Conservation (phyloP, 2,888 invertebrate species). For the Embidobia sp. region DNA sequence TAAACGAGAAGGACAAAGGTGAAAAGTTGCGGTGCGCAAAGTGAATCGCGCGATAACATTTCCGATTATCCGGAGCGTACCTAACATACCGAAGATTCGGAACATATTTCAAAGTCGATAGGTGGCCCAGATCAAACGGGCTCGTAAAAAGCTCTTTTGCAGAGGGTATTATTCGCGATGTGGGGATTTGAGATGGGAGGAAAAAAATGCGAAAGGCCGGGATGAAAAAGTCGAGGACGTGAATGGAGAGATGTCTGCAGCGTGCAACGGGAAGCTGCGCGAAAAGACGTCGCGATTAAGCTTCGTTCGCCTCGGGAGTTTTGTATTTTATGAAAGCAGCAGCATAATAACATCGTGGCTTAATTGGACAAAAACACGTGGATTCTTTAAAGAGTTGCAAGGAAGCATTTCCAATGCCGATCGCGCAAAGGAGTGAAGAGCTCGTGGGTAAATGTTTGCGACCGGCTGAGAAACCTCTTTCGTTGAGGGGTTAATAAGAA, state of each 20-base stretch:
- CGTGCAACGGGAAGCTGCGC: constrained; percentile 60
- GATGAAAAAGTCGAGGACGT: background rate
- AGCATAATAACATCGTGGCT: constrained; percentile 37
- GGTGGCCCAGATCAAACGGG: constrained; percentile 64
- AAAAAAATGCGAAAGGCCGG: background rate
- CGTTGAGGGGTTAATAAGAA: background rate
- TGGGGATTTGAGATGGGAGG: background rate
- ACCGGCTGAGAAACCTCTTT: background rate
- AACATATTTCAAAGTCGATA: constrained; percentile 69
- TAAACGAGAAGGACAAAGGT: constrained; percentile 25
- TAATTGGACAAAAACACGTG: constrained; percentile 42
- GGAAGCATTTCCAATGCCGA: constrained; percentile 4
- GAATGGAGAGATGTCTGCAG: constrained; percentile 12
- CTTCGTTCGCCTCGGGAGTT: constrained; percentile 68
- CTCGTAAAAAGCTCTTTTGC: constrained; percentile 27
- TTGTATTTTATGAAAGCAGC: constrained; percentile 34
- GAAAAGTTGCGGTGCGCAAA: constrained; percentile 37
- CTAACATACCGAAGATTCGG: constrained; percentile 67
- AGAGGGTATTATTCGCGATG: constrained; percentile 19
- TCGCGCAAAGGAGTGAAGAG: background rate
- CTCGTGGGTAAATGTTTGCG: too few relatives aligned
- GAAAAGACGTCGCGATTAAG: constrained; percentile 69
- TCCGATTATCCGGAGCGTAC: constrained; percentile 11
- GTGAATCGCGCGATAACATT: constrained; percentile 47
- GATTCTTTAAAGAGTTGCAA: constrained; percentile 24